These are phyloP conservation scores for Eledona agricola DNA, from an alignment of 2,888 invertebrate genomes.

Conservation along the genomic window DNA sequence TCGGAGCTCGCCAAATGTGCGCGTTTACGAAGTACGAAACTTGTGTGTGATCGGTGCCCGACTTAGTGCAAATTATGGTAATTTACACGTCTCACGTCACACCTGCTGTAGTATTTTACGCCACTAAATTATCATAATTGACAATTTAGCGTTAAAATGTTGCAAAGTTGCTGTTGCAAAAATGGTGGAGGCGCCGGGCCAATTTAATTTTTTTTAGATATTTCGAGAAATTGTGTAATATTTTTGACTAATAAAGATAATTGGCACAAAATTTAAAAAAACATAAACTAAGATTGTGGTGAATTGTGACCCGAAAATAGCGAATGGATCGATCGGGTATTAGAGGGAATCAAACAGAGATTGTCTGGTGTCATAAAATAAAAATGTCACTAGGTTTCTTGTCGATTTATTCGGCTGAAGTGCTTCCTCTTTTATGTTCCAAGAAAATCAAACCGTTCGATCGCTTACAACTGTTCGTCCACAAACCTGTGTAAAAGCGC, in stretches of 20 bases:
- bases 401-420: constrained; percentile 1
- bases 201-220: too few species aligned
- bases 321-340: constrained; percentile 12
- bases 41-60: background rate
- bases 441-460: background rate
- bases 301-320: constrained; percentile 21
- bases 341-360: too few species aligned
- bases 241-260: too few species aligned
- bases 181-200: constrained; percentile 32
- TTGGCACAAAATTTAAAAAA: too few species aligned
- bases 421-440: background rate
- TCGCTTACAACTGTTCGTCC: too few species aligned
- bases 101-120: background rate
- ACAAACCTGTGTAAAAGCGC: too few species aligned
- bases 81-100: background rate
- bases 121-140: background rate
- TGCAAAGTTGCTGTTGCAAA: constrained; percentile 8
- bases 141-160: constrained; percentile 2
- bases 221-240: too few species aligned
- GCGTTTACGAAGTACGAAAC: constrained; percentile 20
- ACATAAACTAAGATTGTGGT: background rate
- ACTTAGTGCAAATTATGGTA: constrained; percentile 6
- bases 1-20: constrained; percentile 16
- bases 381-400: constrained; percentile 7
- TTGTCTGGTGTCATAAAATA: background rate